Evolutionary conservation across 2,888 invertebrate genomes (phyloP), one percentile per base, ranked within the genome.

Genomic region (Dromius quadrimaculatus): DNA sequence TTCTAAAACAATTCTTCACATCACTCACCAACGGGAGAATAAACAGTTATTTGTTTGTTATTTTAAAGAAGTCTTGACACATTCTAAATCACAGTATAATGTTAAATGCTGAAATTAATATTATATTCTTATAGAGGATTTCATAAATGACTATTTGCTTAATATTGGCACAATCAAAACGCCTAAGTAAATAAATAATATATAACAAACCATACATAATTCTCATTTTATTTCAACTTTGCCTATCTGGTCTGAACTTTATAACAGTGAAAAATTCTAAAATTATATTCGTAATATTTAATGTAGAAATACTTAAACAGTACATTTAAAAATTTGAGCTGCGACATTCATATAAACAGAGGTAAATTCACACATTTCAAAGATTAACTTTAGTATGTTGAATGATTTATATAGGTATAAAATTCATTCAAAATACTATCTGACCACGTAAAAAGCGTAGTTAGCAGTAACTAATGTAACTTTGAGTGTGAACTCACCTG

Each of bases 41-140:
- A 19, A 11, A 41, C 15, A 41, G 15, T 8, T 15, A 54, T 15
- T 54, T 54, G 23, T 17, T 41, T 41, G 11, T 54, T 54, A 54
- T 54, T 54, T 54, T 28, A 54, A 13, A 54, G 28, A 11, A 41
- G 3, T 62, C 47, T 65, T 65, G 65, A 65, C 65, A 65, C 65
- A 65, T 65, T 65, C 65, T 65, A 65, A 65, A 65, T 65, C 65
- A 65, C 65, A 65, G 65, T 65, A 65, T 50, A 65, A 65, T 47
- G 36, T 65, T 65, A 65, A 65, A 65, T 50, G 65, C 65, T 65
- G 65, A 62, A 61, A 41, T 34, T 20, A 61, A 50, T 61, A 2
- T 61, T 61, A 22, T 50, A 50, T 50, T 50, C 36, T 23, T 28
- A 50, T 50, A 22, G 50, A 8, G 19, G 4, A 50, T 28, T 50